Base-by-base conservation (phyloP, 37 sponge, comb jelly and placozoan species). In the Petrosia ficiformis region DNA sequence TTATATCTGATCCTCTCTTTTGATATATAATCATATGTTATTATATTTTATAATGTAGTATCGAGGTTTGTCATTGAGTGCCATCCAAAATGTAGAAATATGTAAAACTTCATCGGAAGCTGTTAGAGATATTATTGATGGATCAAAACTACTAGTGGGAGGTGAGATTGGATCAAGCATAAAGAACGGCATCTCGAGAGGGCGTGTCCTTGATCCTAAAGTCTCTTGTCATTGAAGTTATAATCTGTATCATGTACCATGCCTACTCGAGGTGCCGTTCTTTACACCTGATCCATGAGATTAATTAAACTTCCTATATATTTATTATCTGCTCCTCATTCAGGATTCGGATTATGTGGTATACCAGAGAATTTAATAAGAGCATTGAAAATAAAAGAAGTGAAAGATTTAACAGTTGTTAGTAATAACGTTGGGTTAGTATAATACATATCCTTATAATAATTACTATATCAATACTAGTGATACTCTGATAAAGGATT, bases 331-430 rank as follows among this genome's bases (percentile, higher is more conserved):
- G 42, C n/a, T n/a, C n/a, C n/a, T n/a, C n/a, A n/a, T 28, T 1
- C 70, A 82, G 96, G 97, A 16, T 98, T 98, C 74, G 99, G 99
- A 21, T 71, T 98, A 57, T 95, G 95, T 71, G 99, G 99, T 0
- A 98, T 98, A 14, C 99, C 99, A 59, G 99, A 98, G 76, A 93
- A 92, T 44, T 86, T 95, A 25, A 98, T 98, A 37, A 73, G 35
- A 4, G 99, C 91, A 0, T 54, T 98, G 31, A 80, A 40, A 52
- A 39, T 77, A 33, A 80, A 67, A 19, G 91, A 84, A 0, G 74
- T 73, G 1, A 82, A 75, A 31, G 80, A 84, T 29, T 75, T 98
- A 10, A 92, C 91, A 0, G 58, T 77, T 57, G 91, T 90, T 63
- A 95, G 96, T 63, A 98, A 98, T 82, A 93, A 95, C 40, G 92